Percentiles rank a stretch among this genome's conserved stretches.
Conservation (phyloP, 2,888 invertebrate genomes). For the Drosophila meridiana region DNA sequence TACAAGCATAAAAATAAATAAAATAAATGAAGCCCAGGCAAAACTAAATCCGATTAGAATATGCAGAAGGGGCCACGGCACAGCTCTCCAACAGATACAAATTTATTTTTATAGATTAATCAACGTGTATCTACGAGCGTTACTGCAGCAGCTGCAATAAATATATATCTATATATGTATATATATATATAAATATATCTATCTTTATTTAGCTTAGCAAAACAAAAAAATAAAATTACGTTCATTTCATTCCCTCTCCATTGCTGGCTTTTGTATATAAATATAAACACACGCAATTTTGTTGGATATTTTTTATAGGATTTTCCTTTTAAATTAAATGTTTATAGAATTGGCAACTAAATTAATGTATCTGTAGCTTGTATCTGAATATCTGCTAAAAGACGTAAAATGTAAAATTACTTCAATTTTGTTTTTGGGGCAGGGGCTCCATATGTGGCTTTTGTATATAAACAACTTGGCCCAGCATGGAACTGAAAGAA, state of each 20-base stretch:
- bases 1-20: slow-evolving; percentile 82
- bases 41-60: slow-evolving; percentile 80
- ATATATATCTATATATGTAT: slow-evolving; percentile 27
- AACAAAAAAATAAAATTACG: slow-evolving; percentile 49
- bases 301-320: slow-evolving; percentile 42
- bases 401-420: slow-evolving; percentile 60
- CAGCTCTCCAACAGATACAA: slow-evolving; percentile 58
- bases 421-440: slow-evolving; percentile 25
- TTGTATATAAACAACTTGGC: slow-evolving; percentile 36
- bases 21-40: slow-evolving; percentile 76
- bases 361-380: slow-evolving; percentile 35
- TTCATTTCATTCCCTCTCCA: not conserved
- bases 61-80: slow-evolving; percentile 43
- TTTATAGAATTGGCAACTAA: slow-evolving; percentile 64
- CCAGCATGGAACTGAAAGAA: not conserved
- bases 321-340: slow-evolving; percentile 64
- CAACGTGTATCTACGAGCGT: slow-evolving; percentile 59
- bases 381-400: slow-evolving; percentile 36
- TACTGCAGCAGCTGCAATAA: slow-evolving; percentile 53
- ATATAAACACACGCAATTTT: slow-evolving; percentile 63
- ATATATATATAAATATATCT: slow-evolving; percentile 10
- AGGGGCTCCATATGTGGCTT: slow-evolving; percentile 44
- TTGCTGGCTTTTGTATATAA: slow-evolving; percentile 12
- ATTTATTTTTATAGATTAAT: slow-evolving; percentile 80
- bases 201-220: slow-evolving; percentile 70